Evolutionary conservation across 2,797 vertebrate species (phyloP).

Genomic region (Sebastes steindachneri): DNA sequence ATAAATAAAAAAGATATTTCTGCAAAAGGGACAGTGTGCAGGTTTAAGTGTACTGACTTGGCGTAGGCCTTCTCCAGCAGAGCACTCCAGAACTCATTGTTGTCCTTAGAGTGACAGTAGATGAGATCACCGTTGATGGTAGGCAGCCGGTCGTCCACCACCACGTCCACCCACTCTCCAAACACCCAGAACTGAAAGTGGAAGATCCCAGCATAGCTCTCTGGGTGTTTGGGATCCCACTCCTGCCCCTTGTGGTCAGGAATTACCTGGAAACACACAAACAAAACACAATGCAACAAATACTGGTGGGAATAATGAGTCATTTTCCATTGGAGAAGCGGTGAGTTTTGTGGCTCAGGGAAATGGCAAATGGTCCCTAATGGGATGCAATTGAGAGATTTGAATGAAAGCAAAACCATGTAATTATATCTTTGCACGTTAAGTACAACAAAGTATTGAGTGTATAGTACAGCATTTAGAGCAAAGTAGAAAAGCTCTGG

Average conservation of each 20-base stretch:
- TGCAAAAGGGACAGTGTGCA: background rate
- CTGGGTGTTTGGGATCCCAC: constrained; percentile 87
- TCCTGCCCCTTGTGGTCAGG: constrained; percentile 90
- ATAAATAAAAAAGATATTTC: background rate
- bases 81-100: constrained; percentile 95
- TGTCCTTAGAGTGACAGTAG: constrained; percentile 91
- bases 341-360: background rate
- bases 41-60: constrained; percentile 83
- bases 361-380: background rate
- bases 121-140: constrained; percentile 87
- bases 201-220: constrained; percentile 91
- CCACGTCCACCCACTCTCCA: constrained; percentile 92
- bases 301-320: background rate
- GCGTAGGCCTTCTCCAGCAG: constrained; percentile 96
- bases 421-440: background rate
- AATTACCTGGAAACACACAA: constrained; percentile 85
- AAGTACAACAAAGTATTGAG: background rate
- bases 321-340: background rate
- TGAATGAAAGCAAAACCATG: background rate
- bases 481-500: background rate
- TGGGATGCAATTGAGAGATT: background rate
- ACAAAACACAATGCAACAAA: background rate
- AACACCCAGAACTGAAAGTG: constrained; percentile 95
- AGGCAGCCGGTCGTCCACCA: constrained; percentile 93
- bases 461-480: background rate